Evolutionary conservation across 2,888 invertebrate genomes (phyloP).

Genomic region (Campoletis raptor): DNA sequence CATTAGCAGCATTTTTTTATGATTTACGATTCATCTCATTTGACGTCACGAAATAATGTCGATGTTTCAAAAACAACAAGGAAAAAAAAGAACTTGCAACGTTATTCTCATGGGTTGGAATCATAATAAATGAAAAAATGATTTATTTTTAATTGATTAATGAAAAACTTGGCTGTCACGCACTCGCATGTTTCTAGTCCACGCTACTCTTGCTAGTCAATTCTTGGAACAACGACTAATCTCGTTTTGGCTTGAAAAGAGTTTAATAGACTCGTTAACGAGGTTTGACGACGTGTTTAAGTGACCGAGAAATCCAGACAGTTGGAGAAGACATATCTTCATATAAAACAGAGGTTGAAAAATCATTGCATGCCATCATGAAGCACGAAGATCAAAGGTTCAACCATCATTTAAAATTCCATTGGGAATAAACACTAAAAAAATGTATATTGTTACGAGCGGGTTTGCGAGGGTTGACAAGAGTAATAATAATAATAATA

Average conservation of each 20-base stretch:
- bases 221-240: slow-evolving; percentile 39
- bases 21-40: not conserved
- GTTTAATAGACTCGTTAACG: slow-evolving; percentile 47
- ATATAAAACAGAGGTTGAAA: slow-evolving; percentile 25
- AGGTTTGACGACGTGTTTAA: slow-evolving; percentile 39
- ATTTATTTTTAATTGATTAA: slow-evolving; percentile 5
- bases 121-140: not conserved
- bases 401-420: slow-evolving; percentile 13
- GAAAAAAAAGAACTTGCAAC: not conserved
- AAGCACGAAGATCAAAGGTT: slow-evolving; percentile 23
- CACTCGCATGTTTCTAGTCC: not conserved
- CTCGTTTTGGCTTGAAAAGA: slow-evolving; percentile 29
- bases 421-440: not conserved
- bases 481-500: too few species aligned
- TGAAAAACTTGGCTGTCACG: not conserved
- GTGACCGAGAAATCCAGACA: slow-evolving; percentile 49
- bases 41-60: not conserved
- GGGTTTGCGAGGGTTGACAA: too few species aligned
- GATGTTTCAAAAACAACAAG: not conserved
- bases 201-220: not conserved
- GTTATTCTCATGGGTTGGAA: not conserved
- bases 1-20: not conserved
- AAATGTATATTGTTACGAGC: not conserved
- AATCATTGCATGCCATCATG: slow-evolving; percentile 11
- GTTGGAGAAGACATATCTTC: slow-evolving; percentile 1